Evolutionary conservation across 1,140 invertebrate species (phyloP), one percentile per base, ranked within the genome.

Genomic region (Drosophila grimshawi): DNA sequence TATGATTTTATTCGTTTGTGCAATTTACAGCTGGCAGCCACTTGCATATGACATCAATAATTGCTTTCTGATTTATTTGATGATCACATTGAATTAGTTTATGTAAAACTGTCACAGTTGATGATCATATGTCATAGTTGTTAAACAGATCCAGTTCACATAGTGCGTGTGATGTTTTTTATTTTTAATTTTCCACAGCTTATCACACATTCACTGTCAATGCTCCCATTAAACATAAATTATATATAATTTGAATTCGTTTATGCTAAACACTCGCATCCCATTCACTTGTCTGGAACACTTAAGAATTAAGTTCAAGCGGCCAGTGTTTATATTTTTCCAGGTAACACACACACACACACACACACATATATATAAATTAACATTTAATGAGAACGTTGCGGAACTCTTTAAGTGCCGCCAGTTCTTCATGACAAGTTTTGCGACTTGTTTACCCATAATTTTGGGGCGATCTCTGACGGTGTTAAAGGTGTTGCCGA

Each of bases 371-470:
- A 29, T 7, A 33, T n/a, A 29, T 10, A 57, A 75, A 85, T 85
- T 80, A 86, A 69, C 41, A 67, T 80, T 80, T 89, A 88, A 88
- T 89, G 83, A 88, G 83, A 83, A 80, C 85, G 89, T 88, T 89
- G 77, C 79, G 80, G 78, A 76, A 86, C 63, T 76, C 61, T 53
- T 51, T 27, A 49, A 52, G 59, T 64, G 52, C 27, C 64, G 57
- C 63, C 56, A 53, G 66, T 70, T 69, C 33, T 29, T 5, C 19
- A 8, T 30, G 30, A 57, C 41, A 41, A 53, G 45, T 53, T 37
- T 11, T 10, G 19, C n/a, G 32, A 67, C 56, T 48, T 30, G 55
- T 49, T 66, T 57, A 35, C 56, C 35, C 55, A 52, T 8, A 8
- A 32, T 8, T 48, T 33, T 19, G 56, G 41, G 56, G 43, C 32